Evolutionary conservation across 2,888 invertebrate genomes (phyloP), one percentile per base, ranked within the genome.

Genomic region (Leptopilina syphax): DNA sequence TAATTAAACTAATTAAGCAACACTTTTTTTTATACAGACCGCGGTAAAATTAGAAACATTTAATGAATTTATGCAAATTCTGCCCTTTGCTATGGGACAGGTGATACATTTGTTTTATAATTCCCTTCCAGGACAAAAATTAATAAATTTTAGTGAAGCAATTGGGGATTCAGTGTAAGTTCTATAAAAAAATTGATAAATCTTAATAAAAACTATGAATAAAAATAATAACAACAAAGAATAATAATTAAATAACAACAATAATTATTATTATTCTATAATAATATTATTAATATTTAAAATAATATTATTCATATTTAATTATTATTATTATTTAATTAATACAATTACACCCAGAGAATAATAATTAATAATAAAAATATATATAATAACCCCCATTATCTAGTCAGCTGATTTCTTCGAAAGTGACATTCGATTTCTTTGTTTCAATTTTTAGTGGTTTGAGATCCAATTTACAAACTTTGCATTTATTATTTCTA

Each of bases 91-190:
- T 18, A 1, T 68, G 10, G 68, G 68, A 44, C 68, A 68, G 9
- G 24, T 68, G 9, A 18, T 7, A 24, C 68, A 68, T 50, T 10
- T 9, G 10, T 68, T 68, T 50, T 68, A 50, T 9, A 68, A 68
- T 47, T 47, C 5, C 24, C 68, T 68, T 10, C 68, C 68, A 18
- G 68, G 68, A 24, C 68, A 68, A 24, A 18, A 68, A 24, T 68
- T 68, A 10, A 68, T 68, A 2, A 50, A 68, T 50, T 50, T 8
- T 1, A 68, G 68, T 68, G 68, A 50, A 18, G 47, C 18, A 24
- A 68, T 68, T 68, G 47, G 24, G 6, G 9, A 24, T 50, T 68
- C 68, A 47, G 47, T 68, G 68, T 68, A 50, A 47, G 47, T 68
- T 63, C 2, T 7, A 9, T n/a, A n/a, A n/a, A 7, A 60, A n/a